A percentile compares a stretch with the other conserved stretches of the same genome.
Evolutionary conservation across 1,140 invertebrate species (phyloP).

Genomic region (Meteorus sp.): DNA sequence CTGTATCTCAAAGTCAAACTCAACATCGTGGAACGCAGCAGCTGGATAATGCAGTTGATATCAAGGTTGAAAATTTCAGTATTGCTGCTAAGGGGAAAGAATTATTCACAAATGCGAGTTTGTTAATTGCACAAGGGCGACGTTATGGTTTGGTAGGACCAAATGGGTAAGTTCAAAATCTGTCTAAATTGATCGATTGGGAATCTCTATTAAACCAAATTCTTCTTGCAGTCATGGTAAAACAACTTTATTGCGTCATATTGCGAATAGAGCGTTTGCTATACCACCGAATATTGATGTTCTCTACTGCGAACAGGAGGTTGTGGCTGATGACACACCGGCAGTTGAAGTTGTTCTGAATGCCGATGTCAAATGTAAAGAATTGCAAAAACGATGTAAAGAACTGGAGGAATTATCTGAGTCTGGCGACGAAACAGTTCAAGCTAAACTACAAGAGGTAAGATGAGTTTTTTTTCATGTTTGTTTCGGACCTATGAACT

Average conservation of each 20-base stretch:
- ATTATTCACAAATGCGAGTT: slow-evolving; percentile 94
- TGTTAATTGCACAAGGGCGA: slow-evolving; percentile 91
- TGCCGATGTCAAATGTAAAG: slow-evolving; percentile 86
- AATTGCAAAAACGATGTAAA: slow-evolving; percentile 81
- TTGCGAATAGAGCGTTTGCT: slow-evolving; percentile 83
- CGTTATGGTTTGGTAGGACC: slow-evolving; percentile 98
- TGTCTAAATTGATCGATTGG: slow-evolving; percentile 4
- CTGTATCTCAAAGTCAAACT: slow-evolving; percentile 77
- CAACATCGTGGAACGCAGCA: slow-evolving; percentile 68
- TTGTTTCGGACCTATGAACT: background rate
- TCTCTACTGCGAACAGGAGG: slow-evolving; percentile 98
- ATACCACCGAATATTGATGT: slow-evolving; percentile 98
- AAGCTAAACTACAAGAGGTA: slow-evolving; percentile 83
- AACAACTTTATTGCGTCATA: slow-evolving; percentile 95
- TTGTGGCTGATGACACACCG: slow-evolving; percentile 87
- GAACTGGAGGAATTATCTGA: slow-evolving; percentile 75
- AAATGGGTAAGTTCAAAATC: slow-evolving; percentile 76
- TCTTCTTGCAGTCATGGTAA: slow-evolving; percentile 82
- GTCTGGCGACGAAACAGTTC: slow-evolving; percentile 69
- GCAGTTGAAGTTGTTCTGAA: slow-evolving; percentile 92
- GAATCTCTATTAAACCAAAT: slow-evolving; percentile 6
- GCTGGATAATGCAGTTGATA: slow-evolving; percentile 94
- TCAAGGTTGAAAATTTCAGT: slow-evolving; percentile 98
- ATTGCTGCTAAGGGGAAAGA: slow-evolving; percentile 98
- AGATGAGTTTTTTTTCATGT: slow-evolving; percentile 11